Conservation (phyloP, 2,113 vertebrate genomes). For the Campylomormyrus numenius region DNA sequence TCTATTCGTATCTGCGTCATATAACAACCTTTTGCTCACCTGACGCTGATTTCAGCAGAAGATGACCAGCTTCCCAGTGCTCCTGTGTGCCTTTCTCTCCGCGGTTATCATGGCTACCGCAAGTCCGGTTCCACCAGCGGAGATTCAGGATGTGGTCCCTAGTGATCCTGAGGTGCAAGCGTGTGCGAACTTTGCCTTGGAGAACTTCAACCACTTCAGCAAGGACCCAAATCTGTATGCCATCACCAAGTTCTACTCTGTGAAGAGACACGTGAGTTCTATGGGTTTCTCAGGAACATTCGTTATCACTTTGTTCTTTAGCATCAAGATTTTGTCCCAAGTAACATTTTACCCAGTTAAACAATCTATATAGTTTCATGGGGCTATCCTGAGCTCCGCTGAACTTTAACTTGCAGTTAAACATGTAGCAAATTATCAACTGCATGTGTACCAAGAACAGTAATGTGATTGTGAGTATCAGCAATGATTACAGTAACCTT, state of each 20-base stretch:
- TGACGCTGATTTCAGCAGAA: neutral
- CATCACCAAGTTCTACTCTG: slow-evolving; percentile 13
- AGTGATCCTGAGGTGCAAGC: neutral
- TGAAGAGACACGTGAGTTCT: slow-evolving; percentile 10
- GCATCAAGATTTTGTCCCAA: neutral
- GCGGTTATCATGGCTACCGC: neutral
- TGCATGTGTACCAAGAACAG: neutral
- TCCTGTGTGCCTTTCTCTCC: slow-evolving; percentile 10
- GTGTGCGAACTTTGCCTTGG: slow-evolving; percentile 20
- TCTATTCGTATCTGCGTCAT: neutral
- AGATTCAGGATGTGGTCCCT: neutral
- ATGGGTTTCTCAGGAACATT: neutral
- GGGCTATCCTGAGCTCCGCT: neutral
- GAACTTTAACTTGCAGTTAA: neutral
- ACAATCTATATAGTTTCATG: neutral
- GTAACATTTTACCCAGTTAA: neutral
- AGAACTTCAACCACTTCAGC: slow-evolving; percentile 19
- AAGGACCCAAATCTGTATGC: slow-evolving; percentile 18
- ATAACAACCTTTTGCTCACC: neutral
- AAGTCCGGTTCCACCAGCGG: neutral
- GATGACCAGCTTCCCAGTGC: neutral
- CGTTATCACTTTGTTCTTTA: neutral
- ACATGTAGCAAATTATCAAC: neutral
- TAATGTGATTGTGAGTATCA: neutral
- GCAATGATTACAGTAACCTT: neutral